Base-by-base conservation (phyloP, 2,113 vertebrate genomes). In the Ascaphus truei region DNA sequence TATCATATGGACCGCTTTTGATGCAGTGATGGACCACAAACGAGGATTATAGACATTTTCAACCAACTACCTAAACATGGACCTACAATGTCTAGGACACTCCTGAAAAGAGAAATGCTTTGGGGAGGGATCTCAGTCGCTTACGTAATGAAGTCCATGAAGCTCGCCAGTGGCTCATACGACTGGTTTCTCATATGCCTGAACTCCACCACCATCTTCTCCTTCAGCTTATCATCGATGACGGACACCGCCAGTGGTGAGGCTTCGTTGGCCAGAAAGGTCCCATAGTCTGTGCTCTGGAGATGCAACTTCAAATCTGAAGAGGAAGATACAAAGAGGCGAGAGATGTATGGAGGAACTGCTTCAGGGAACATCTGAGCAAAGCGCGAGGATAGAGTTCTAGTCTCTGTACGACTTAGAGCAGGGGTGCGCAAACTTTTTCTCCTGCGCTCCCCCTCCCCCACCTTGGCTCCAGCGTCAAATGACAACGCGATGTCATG, bases 171-270 rank as follows among this genome's bases (percentile, higher is more conserved):
- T 0, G 97, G 96, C 78, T 99, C 97, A 0, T 98, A 99, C 0
- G 97, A 97, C 0, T 99, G 97, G 83, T 98, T 99, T 82, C 97
- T 92, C 97, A 99, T 99, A 83, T 99, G 96, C 41, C 95, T 92
- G 59, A 99, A 98, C 84, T 99, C 97, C 47, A 97, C 94, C 71
- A 98, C 97, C 97, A 99, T 99, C 87, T 99, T 99, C 84, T 99
- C 97, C 80, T 99, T 99, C 80, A 99, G 90, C 73, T 98, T 98
- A 86, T 99, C 97, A 0, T 98, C 97, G 1, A 99, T 99, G 67
- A 99, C 96, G 0, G 97, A 99, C 37, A 99, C 96, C 0, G 95
- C 94, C 66, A 99, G 92, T 0, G 97, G 97, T 3, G 97, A 99
- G 0, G 96, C 95, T 76, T 99, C 97, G 0, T 98, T 98, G 5